Evolutionary conservation across 2,888 invertebrate genomes (phyloP).

Genomic region (Platycheirus albimanus): DNA sequence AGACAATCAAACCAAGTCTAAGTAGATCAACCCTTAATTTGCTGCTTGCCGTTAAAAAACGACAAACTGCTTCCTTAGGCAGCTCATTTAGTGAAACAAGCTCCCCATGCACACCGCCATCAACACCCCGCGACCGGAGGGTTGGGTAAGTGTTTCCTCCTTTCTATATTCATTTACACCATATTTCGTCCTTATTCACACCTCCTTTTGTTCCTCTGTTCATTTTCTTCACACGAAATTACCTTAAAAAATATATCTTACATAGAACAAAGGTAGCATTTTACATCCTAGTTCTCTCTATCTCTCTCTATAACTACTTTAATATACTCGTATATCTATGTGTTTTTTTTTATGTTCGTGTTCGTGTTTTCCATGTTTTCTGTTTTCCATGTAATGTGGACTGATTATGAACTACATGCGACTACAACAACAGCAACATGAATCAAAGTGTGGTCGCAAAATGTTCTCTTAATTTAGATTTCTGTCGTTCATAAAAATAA

Average conservation of each 20-base stretch:
- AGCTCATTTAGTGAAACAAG: slow-evolving; percentile 82
- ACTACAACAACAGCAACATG: neutral
- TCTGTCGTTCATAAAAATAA: slow-evolving; percentile 28
- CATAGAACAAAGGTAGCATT: slow-evolving; percentile 67
- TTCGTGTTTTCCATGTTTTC: slow-evolving; percentile 55
- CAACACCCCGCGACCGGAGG: slow-evolving; percentile 82
- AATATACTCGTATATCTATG: slow-evolving; percentile 12
- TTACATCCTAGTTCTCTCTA: slow-evolving; percentile 54
- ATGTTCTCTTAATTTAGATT: slow-evolving; percentile 51
- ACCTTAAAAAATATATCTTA: slow-evolving; percentile 26
- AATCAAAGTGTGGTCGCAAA: slow-evolving; percentile 39
- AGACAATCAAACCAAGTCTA: slow-evolving; percentile 83
- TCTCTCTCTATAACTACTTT: slow-evolving; percentile 39
- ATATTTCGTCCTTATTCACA: slow-evolving; percentile 41
- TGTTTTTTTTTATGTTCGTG: slow-evolving; percentile 54
- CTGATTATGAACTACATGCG: slow-evolving; percentile 33
- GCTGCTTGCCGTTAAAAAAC: slow-evolving; percentile 82
- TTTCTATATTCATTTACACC: slow-evolving; percentile 29
- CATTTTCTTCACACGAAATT: slow-evolving; percentile 70
- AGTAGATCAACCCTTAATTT: slow-evolving; percentile 82
- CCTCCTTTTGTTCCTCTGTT: slow-evolving; percentile 52
- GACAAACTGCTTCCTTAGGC: slow-evolving; percentile 82
- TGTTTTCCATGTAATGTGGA: slow-evolving; percentile 54
- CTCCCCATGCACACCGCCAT: slow-evolving; percentile 82
- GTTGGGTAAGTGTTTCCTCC: slow-evolving; percentile 79